A percentile compares a stretch with the other conserved stretches of the same genome.
These are phyloP conservation scores for Orthosia gothica DNA, from an alignment of 2,888 invertebrate species.

Conservation along the genomic window DNA sequence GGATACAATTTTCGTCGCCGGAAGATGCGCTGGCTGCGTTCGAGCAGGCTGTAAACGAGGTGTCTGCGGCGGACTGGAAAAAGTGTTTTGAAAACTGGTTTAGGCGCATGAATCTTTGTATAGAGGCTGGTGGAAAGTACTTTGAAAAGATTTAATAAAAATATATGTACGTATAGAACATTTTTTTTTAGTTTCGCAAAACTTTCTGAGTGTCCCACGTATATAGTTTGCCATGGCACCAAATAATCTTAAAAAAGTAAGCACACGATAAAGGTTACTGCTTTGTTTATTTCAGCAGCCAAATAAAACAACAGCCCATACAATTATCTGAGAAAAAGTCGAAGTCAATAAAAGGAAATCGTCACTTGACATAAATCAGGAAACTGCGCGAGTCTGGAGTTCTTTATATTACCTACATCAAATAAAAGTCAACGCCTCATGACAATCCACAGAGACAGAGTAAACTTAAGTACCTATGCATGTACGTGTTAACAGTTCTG, in stretches of 20 bases:
- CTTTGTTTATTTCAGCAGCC: slow-evolving; percentile 2
- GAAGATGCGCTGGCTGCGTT: too few species aligned
- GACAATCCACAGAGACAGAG: background rate
- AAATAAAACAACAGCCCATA: background rate
- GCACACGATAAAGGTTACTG: background rate
- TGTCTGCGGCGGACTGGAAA: too few species aligned
- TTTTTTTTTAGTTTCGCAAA: too few species aligned
- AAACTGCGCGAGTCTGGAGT: slow-evolving; percentile 25
- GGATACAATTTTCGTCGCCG: too few species aligned
- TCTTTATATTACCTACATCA: slow-evolving; percentile 47
- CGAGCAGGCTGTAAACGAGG: too few species aligned
- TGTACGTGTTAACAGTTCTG: background rate
- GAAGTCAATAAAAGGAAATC: slow-evolving; percentile 29
- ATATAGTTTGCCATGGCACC: background rate
- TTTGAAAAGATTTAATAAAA: too few species aligned
- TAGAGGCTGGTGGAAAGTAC: too few species aligned
- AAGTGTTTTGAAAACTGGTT: too few species aligned
- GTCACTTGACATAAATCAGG: slow-evolving; percentile 45
- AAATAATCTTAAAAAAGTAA: background rate
- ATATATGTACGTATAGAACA: too few species aligned
- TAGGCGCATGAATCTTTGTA: too few species aligned
- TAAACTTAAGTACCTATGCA: background rate
- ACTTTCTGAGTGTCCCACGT: too few species aligned
- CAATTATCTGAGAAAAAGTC: slow-evolving; percentile 10
- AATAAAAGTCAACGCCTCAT: slow-evolving; percentile 38